Base-by-base conservation (phyloP, 2,113 vertebrate genomes). In the Piliocolobus tephrosceles region DNA sequence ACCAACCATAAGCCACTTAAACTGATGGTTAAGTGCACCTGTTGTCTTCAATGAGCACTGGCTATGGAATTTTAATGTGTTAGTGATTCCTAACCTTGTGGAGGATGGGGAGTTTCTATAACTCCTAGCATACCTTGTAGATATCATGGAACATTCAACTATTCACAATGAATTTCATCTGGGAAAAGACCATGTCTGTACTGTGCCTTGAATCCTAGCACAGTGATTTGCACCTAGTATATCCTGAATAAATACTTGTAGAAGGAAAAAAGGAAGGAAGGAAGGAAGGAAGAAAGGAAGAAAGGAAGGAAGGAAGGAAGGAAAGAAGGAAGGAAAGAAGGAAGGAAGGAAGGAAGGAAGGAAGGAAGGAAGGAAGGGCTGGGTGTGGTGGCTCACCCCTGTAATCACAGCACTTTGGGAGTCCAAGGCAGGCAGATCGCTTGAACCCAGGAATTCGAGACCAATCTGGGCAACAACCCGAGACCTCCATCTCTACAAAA, bases 261-360 rank as follows among this genome's bases (percentile, higher is more conserved):
- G 58, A 61, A 75, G 45, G 40, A 40, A 64, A 16, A 5, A 13
- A 38, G 9, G 38, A 7, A 58, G 5, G 52, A 7, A 68, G 23
- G 7, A 47, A 43, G 10, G 52, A 16, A 23, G 1, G 0, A 18
- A 17, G 32, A 27, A 13, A 55, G 14, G 20, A 43, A 50, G 12
- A 52, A 4, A 14, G 1, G 1, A 35, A 35, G n/a, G 32, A 7
- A 16, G 14, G 25, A 2, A 18, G 1, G 2, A n/a, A 38, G 23
- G 38, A 3, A n/a, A n/a, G 38, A 7, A 58, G 5, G 52, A 7
- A 68, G 23, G 7, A 47, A 43, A 7, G 52, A 16, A 23, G 1
- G 0, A 18, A 17, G 32, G n/a, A 13, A 55, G 14, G 20, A 43
- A 50, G 12, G 66, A 4, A 14, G 23, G 13, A 6, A 57, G 8